Base-by-base conservation (phyloP, 2,797 vertebrate species). In the Arremon brunneinucha region DNA sequence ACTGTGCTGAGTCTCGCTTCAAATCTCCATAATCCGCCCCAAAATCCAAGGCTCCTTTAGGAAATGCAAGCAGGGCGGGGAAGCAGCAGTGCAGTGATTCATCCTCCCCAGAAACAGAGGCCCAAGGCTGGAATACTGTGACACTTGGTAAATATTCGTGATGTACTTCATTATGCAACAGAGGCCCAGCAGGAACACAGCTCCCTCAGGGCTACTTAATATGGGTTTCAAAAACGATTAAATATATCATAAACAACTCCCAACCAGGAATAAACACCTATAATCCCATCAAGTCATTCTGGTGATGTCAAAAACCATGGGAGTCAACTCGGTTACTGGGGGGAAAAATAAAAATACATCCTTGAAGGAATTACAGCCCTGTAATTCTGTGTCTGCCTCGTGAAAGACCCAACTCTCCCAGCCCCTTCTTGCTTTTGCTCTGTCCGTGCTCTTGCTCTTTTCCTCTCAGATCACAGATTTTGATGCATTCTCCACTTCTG, bases 161-260 rank as follows among this genome's bases (percentile, higher is more conserved):
- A 97, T 89, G 72, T 72, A 65, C 93, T 96, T 96, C 93, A 93
- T 97, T 96, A 95, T 93, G 96, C 93, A 97, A 96, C 7, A 9
- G 70, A 95, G 95, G 87, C 87, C 83, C 88, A 95, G 95, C 93
- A 96, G 95, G 93, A 94, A 92, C 90, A 79, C 90, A 85, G 96
- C 74, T 68, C 96, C 97, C 96, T 96, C 77, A 69, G 97, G 94
- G 96, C 76, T 46, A 28, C 70, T 95, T 94, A 94, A 93, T 92
- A 94, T 24, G 70, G 44, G 74, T 84, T 96, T 95, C 93, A 89
- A 94, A 96, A 96, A 87, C n/a, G 14, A 97, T 97, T 95, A 96
- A 95, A 97, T 76, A 83, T 87, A 97, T 93, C 97, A 97, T 93
- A 97, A 98, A 97, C 97, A 97, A 96, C 79, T 95, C 67, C 3